Base-by-base conservation (phyloP, 92 coral and sea anemone genomes). In the Paramuricea clavata region DNA sequence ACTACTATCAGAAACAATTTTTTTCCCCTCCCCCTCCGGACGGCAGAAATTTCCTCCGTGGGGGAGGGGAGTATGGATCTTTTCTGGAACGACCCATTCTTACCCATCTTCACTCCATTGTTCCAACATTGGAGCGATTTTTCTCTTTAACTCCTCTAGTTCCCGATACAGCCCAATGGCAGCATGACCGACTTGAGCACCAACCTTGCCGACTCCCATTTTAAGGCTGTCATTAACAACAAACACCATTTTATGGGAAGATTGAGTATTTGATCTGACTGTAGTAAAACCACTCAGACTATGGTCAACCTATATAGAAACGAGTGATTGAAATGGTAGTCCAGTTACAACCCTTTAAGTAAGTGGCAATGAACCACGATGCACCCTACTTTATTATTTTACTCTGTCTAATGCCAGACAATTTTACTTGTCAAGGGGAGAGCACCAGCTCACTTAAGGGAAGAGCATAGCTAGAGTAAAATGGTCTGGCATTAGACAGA, bases 171-270 rank as follows among this genome's bases (percentile, higher is more conserved):
- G 87, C 69, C 97, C 97, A 28, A 95, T 68, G 19, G 97, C 73
- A 21, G 98, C 98, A 82, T 95, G 98, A 23, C 96, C 98, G 30
- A 95, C 93, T 81, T 95, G 98, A 23, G 97, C 97, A 13, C 93
- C 98, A 17, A 88, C 81, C 71, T 95, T 95, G 22, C 98, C 98
- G n/a, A 91, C 91, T 28, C 97, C 98, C 98, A 95, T 95, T 30
- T 87, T 87, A 8, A 93, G 88, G 49, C 92, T 93, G 31, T 92
- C 89, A 83, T 95, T 95, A 6, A 95, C 93, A 47, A 95, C 92
- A 85, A 95, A 95, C 22, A 93, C 95, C 98, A 95, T 95, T 70
- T 93, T 95, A 83, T 92, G 93, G 0, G 95, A 91, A 41, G 90
- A 75, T 52, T 47, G 57, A 2, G 32, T 59, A 22, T 88, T 81